A percentile compares a stretch with the other conserved stretches of the same genome.
These are phyloP conservation scores for Ceratina calcarata DNA, from an alignment of 1,140 invertebrate genomes.

Conservation along the genomic window DNA sequence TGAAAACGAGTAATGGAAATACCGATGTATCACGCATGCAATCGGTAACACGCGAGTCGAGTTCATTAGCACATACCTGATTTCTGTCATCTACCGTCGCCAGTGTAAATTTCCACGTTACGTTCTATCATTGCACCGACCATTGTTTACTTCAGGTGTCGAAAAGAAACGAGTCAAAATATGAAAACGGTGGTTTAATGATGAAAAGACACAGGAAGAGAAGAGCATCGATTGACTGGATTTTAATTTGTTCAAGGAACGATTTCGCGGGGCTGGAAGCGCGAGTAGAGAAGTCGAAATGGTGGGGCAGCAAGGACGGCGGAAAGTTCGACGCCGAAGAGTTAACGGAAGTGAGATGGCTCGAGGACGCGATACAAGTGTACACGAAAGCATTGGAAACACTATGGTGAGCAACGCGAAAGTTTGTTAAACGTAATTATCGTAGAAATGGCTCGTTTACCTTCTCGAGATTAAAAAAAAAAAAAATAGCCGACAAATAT, in stretches of 20 bases:
- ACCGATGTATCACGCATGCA: background rate
- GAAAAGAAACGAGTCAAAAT: no score
- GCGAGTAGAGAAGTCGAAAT: conserved; percentile 71
- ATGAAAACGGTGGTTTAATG: no score
- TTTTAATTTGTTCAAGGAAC: conserved; percentile 57
- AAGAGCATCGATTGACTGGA: background rate
- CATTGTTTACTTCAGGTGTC: no score
- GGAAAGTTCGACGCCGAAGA: conserved; percentile 68
- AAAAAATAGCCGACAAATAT: no score
- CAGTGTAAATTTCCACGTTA: no score
- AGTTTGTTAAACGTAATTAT: background rate
- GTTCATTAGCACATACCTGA: conserved; percentile 5
- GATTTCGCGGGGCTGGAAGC: conserved; percentile 63
- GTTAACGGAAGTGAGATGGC: conserved; percentile 72
- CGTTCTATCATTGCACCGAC: no score
- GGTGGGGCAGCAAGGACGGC: conserved; percentile 63
- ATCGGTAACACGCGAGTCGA: background rate
- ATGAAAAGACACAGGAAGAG: background rate
- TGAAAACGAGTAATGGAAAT: background rate
- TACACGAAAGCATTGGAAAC: conserved; percentile 69
- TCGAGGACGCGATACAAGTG: conserved; percentile 70
- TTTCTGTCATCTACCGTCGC: no score
- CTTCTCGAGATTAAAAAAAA: background rate
- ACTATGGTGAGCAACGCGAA: conserved; percentile 65
- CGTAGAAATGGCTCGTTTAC: background rate